Conservation (phyloP, 2,888 invertebrate genomes). For the Drosophila acutilabella region DNA sequence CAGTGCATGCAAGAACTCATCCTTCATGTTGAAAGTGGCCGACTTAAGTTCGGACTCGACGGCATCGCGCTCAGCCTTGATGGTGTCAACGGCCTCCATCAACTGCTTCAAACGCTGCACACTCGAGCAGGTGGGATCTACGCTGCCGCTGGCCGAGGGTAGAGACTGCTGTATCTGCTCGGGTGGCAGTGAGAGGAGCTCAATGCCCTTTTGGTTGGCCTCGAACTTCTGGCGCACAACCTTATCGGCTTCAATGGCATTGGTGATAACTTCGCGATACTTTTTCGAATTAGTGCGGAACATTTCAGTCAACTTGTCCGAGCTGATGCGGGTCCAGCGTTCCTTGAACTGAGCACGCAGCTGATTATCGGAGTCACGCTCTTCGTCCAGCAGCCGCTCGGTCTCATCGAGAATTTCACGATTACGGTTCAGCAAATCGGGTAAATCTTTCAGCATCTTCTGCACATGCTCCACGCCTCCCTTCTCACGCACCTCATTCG, state of each 20-base stretch:
- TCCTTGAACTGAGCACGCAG: constrained; percentile 96
- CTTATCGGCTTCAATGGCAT: constrained; percentile 93
- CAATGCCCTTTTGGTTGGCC: constrained; percentile 90
- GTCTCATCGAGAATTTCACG: constrained; percentile 97
- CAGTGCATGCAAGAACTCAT: constrained; percentile 91
- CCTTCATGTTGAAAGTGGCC: constrained; percentile 92
- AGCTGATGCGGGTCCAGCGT: constrained; percentile 96
- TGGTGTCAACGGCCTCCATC: constrained; percentile 93
- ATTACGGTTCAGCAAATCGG: constrained; percentile 95
- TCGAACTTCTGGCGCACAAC: constrained; percentile 95
- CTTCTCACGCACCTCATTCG: constrained; percentile 89
- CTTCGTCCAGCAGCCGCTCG: constrained; percentile 94
- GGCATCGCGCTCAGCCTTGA: constrained; percentile 95
- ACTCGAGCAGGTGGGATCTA: constrained; percentile 87
- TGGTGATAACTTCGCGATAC: constrained; percentile 96
- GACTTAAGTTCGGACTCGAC: constrained; percentile 95
- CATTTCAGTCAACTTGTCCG: constrained; percentile 94
- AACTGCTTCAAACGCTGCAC: constrained; percentile 89
- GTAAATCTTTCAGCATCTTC: constrained; percentile 93
- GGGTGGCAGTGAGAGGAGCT: constrained; percentile 91
- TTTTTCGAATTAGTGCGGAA: constrained; percentile 95
- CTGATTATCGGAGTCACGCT: constrained; percentile 94
- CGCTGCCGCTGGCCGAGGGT: constrained; percentile 88
- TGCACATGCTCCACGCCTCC: constrained; percentile 92
- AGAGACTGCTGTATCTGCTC: constrained; percentile 89